A percentile compares a stretch with the other conserved stretches of the same genome.
Conservation (phyloP, 2,888 invertebrate genomes). For the Diachrysia chrysitis region DNA sequence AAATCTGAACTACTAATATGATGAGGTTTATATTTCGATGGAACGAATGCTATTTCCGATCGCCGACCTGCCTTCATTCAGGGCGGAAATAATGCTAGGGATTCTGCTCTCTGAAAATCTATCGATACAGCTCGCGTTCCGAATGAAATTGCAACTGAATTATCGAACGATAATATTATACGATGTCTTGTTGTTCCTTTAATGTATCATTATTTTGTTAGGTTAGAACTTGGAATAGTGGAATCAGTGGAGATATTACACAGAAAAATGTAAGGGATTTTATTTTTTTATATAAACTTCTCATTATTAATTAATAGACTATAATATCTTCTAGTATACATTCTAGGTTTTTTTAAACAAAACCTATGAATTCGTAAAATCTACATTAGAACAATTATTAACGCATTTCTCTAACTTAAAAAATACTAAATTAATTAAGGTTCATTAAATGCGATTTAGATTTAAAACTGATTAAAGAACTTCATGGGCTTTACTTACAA, state of each 20-base stretch:
- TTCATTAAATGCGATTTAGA: too few relatives aligned
- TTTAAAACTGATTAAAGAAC: too few relatives aligned
- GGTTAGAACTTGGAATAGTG: neutral
- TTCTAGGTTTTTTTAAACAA: too few relatives aligned
- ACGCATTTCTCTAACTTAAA: too few relatives aligned
- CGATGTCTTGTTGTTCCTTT: neutral
- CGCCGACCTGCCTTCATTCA: neutral
- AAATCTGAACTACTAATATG: too few relatives aligned
- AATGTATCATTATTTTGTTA: neutral
- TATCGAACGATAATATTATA: neutral
- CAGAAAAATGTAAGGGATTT: neutral
- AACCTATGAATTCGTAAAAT: too few relatives aligned
- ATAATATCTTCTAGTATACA: too few relatives aligned
- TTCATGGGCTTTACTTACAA: too few relatives aligned
- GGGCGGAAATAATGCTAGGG: neutral
- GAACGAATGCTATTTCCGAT: neutral
- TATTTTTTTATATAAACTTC: too few relatives aligned
- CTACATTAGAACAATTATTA: too few relatives aligned
- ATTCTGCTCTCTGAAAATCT: neutral
- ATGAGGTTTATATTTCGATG: neutral
- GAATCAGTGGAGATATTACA: neutral
- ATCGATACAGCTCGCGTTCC: neutral
- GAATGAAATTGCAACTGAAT: neutral
- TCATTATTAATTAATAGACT: too few relatives aligned
- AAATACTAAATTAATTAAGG: too few relatives aligned